These are phyloP conservation scores for Kryphioiulus occultus DNA, from an alignment of 2,888 invertebrate species.

Conservation along the genomic window DNA sequence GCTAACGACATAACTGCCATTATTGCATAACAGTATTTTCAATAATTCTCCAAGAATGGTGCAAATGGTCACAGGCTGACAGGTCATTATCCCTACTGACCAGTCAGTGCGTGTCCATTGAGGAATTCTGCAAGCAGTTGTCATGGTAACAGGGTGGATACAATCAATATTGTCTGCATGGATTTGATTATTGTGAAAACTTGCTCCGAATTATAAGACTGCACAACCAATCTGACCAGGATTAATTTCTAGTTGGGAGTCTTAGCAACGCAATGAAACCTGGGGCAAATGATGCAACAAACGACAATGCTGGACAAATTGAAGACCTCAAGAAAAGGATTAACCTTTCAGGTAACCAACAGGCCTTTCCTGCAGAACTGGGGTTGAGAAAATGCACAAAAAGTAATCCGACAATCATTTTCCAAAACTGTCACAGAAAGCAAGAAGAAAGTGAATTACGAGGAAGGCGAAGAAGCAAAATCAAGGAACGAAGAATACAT, in stretches of 20 bases:
- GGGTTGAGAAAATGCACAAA: too few species aligned
- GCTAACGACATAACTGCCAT: too few species aligned
- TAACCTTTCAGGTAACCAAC: slow-evolving; percentile 35
- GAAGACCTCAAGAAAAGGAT: slow-evolving; percentile 44
- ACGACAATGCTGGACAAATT: background rate
- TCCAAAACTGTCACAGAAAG: slow-evolving; percentile 37
- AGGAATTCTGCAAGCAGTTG: too few species aligned
- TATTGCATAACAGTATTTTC: too few species aligned
- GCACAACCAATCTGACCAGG: too few species aligned
- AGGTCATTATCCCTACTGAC: too few species aligned
- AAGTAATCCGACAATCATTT: slow-evolving; percentile 43
- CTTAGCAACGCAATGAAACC: background rate
- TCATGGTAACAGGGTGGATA: slow-evolving; percentile 6
- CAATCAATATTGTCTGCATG: background rate
- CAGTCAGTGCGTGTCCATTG: too few species aligned
- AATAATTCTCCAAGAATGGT: too few species aligned
- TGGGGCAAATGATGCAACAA: background rate
- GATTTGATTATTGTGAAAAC: too few species aligned
- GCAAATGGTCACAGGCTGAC: too few species aligned
- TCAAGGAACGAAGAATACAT: slow-evolving; percentile 41
- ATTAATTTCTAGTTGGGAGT: background rate
- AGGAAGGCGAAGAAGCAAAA: slow-evolving; percentile 51
- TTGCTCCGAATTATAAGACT: too few species aligned
- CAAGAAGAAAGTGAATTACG: slow-evolving; percentile 47
- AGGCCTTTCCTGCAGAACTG: too few species aligned